Percentiles rank a stretch among this genome's conserved stretches.
Conservation (phyloP, 2,888 invertebrate genomes). For the Taenaris catops region DNA sequence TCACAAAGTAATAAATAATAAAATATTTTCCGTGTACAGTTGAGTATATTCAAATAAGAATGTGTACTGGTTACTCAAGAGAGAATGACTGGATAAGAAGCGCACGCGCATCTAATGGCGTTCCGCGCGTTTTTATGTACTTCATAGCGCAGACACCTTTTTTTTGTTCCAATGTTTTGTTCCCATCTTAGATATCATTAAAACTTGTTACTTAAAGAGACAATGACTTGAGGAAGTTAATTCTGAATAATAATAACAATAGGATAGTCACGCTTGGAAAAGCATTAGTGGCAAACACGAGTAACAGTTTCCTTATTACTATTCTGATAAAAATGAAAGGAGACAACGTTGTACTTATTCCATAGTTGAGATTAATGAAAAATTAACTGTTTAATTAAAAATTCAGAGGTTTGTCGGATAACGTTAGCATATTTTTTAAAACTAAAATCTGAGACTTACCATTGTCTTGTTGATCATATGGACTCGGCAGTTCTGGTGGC, state of each 20-base stretch:
- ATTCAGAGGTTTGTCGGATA: conserved; percentile 7
- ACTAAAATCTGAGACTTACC: conserved; percentile 43
- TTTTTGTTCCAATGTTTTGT: conserved; percentile 29
- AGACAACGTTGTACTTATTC: conserved; percentile 15
- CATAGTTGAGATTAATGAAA: not conserved
- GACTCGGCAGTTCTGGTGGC: conserved; percentile 73
- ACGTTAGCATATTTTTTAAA: not conserved
- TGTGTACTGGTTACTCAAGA: conserved; percentile 44
- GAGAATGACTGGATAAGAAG: conserved; percentile 39
- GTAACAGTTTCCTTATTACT: conserved; percentile 60
- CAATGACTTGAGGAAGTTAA: conserved; percentile 59
- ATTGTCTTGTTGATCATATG: conserved; percentile 71
- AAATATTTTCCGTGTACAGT: conserved; percentile 32
- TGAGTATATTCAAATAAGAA: conserved; percentile 41
- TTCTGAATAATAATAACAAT: conserved; percentile 63
- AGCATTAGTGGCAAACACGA: conserved; percentile 53
- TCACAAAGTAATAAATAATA: conserved; percentile 60
- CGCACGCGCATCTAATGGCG: conserved; percentile 56
- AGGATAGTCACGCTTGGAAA: conserved; percentile 57
- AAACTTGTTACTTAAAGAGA: conserved; percentile 43
- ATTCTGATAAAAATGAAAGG: conserved; percentile 29
- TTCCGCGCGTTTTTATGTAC: conserved; percentile 24
- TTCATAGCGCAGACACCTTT: conserved; percentile 23
- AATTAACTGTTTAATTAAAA: not conserved
- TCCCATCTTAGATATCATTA: conserved; percentile 44